Base-by-base conservation (phyloP, 2,797 vertebrate genomes). In the Bovichtus diacanthus region DNA sequence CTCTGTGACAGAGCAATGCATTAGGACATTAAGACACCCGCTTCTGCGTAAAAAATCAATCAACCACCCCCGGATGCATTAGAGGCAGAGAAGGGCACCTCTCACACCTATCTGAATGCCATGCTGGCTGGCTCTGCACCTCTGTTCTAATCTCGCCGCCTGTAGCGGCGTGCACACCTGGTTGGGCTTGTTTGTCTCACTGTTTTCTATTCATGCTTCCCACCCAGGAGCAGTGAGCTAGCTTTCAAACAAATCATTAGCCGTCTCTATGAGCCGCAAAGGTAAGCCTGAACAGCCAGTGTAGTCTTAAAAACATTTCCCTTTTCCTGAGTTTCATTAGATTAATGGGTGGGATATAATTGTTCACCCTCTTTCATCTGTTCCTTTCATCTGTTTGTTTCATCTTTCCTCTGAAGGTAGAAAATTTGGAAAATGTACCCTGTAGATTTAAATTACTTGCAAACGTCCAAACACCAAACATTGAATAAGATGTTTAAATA, bases 11-110 rank as follows among this genome's bases (percentile, higher is more conserved):
- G 93, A 92, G 92, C 91, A 92, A 94, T 93, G 92, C 94, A 94
- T 95, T 94, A 95, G 93, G 92, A 94, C 94, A 94, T 95, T 94
- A 95, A 94, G 94, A 93, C 92, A 89, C 91, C 87, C 87, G 92
- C 89, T 87, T 82, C 90, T 86, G 90, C 61, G 41, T 90, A 85
- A 90, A 92, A 92, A 95, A 95, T 95, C 94, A 94, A 94, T 95
- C 94, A 92, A 74, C 56, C 91, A 81, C 89, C 88, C 86, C 80
- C 81, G 60, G 91, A 90, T 87, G 87, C 90, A 93, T 93, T 91
- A 92, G 87, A 90, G 90, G 87, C 84, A 74, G 86, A 88, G 89
- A 94, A 92, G 91, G 93, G 91, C 93, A 92, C 81, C 86, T 85
- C 85, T 76, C 82, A 64, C 83, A 81, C 84, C 76, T 82, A 38